Base-by-base conservation (phyloP, 2,797 vertebrate genomes). In the Fistularia tabacaria region DNA sequence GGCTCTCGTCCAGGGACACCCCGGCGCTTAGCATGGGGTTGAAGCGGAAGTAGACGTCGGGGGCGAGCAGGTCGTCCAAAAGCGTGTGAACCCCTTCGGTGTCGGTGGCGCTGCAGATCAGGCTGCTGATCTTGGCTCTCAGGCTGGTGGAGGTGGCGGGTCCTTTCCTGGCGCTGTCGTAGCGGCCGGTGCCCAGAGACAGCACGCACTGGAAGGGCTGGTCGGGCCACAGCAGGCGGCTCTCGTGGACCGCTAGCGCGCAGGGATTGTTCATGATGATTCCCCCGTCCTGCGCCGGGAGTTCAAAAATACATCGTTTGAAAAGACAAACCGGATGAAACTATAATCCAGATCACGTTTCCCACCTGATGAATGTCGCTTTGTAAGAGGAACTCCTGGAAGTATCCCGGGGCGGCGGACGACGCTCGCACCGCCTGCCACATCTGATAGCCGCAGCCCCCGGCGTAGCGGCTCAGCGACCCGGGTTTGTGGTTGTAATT, bases 51-150 rank as follows among this genome's bases (percentile, higher is more conserved):
- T 92, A 92, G 44, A 90, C 83, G 1, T 90, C 79, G 0, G 82
- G 79, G 25, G 86, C 66, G 14, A 92, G 79, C 44, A 92, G 84
- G 38, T 92, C 91, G 1, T 88, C 89, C 62, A 92, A 55, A 1
- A 92, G 79, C 7, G 85, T 90, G 75, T 92, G 90, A 15, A 92
- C 90, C 10, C 89, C 90, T 59, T 92, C 91, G 0, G 91, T 92
- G 77, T 92, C 89, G 0, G 90, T 92, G 51, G 90, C 89, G 2
- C 89, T 92, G 79, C 84, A 62, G 64, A 92, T 90, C 13, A 92
- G 72, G 79, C 79, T 89, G 80, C 76, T 88, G 74, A 92, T 89
- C 76, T 92, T 92, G 64, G 88, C 86, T 48, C 84, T 80, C 40
- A 91, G 71, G 71, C 89, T 92, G n/a, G 89, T 92, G 66, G 87